A percentile compares a stretch with the other conserved stretches of the same genome.
Evolutionary conservation across 2,888 invertebrate species (phyloP).

Genomic region (Athripsodes cinereus): DNA sequence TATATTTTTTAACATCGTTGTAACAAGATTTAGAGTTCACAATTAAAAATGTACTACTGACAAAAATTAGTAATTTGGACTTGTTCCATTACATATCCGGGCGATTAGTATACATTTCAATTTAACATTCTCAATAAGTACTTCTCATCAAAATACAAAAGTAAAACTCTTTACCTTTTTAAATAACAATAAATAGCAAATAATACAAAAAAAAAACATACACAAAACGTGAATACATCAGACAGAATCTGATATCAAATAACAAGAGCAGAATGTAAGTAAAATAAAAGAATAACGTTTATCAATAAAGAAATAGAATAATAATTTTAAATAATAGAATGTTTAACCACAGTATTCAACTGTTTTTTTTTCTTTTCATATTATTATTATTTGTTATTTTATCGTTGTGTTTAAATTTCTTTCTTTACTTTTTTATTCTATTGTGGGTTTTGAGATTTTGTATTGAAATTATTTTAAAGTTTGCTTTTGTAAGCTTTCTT

Average conservation of each 20-base stretch:
- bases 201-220: not conserved
- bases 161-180: slow-evolving; percentile 2
- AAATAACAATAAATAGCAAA: not conserved
- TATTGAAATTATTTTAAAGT: not conserved
- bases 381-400: not conserved
- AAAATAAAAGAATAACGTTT: not conserved
- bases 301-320: not conserved
- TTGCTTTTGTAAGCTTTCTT: not conserved
- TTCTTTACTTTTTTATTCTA: not conserved
- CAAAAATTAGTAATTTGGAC: not conserved
- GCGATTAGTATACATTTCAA: not conserved
- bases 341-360: not conserved
- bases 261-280: not conserved
- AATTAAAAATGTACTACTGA: too few species aligned
- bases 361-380: not conserved
- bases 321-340: not conserved
- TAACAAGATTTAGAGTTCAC: too few species aligned
- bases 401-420: not conserved
- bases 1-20: too few species aligned
- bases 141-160: not conserved
- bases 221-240: too few species aligned
- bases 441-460: not conserved
- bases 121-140: not conserved
- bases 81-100: not conserved
- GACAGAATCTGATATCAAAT: slow-evolving; percentile 2